These are phyloP conservation scores for Argopecten irradians DNA, from an alignment of 1,140 invertebrate genomes.

Conservation along the genomic window DNA sequence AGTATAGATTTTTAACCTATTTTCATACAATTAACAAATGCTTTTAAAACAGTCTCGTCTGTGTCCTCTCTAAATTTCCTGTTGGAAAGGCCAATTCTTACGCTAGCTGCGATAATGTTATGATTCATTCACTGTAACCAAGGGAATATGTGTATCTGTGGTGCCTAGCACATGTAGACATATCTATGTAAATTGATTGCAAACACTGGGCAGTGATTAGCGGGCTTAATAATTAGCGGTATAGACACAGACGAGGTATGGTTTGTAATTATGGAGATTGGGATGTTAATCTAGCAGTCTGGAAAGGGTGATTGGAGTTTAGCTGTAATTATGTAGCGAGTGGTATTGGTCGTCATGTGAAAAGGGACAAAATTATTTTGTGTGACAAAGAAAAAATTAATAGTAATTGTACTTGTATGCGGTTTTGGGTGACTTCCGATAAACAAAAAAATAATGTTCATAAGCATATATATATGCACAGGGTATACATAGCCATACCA, in stretches of 20 bases:
- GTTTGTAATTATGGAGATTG: not conserved
- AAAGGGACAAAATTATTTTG: too few species aligned
- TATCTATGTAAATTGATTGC: conserved; percentile 23
- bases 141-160: not conserved
- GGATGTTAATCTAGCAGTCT: not conserved
- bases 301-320: not conserved
- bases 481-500: not conserved
- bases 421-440: not conserved
- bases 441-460: not conserved
- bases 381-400: not conserved
- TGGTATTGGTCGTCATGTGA: too few species aligned
- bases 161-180: not conserved
- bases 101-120: not conserved
- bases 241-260: not conserved
- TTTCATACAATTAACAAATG: too few species aligned
- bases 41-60: too few species aligned
- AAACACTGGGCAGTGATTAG: not conserved
- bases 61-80: not conserved
- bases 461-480: not conserved
- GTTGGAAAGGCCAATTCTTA: not conserved
- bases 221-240: not conserved
- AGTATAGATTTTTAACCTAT: too few species aligned
- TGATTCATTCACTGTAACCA: not conserved
- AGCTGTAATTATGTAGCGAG: too few species aligned
- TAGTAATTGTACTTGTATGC: not conserved